Base-by-base conservation (phyloP, 2,113 vertebrate species). In the Corythaeola cristata region DNA sequence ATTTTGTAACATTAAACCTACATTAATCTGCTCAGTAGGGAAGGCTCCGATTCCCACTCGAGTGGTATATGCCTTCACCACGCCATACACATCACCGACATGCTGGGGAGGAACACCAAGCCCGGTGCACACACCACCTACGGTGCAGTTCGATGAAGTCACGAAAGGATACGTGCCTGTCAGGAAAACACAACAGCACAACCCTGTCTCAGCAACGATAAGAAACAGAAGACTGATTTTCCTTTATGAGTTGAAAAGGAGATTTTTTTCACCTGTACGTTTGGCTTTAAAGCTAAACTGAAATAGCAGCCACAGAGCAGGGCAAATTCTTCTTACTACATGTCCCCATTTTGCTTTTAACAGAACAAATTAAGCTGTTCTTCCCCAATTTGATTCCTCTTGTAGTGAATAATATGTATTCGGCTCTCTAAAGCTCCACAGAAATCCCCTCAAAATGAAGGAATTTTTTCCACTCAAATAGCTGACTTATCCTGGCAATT, bases 91-190 rank as follows among this genome's bases (percentile, higher is more conserved):
- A 0, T 99, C 99, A 0, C 99, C 99, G 6, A 99, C 98, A 68
- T 99, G 99, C 88, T 98, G 98, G 4, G 99, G 99, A 4, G 99
- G 99, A 88, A 99, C 98, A 30, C 99, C 99, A 23, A 99, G 98
- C 11, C 99, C 99, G 0, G 99, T 99, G 97, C 99, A 99, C 2
- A 99, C 99, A 0, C 99, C 99, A 2, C 99, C 99, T 66, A 99
- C 98, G 0, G 99, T 99, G 98, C 99, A 99, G 98, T 99, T 99
- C 39, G 99, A 99, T 1, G 99, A 99, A 12, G 99, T 99, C 98
- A 99, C 99, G 9, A 99, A 99, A 26, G 99, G 99, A 96, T 99
- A 99, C 3, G 99, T 99, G 66, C 99, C 99, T 99, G 97, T 33
- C 50, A 72, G 91, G 23, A 92, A 64, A 28, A 27, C 30, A 95